Base-by-base conservation (phyloP, 2,888 invertebrate species). In the Clusia tigrina region DNA sequence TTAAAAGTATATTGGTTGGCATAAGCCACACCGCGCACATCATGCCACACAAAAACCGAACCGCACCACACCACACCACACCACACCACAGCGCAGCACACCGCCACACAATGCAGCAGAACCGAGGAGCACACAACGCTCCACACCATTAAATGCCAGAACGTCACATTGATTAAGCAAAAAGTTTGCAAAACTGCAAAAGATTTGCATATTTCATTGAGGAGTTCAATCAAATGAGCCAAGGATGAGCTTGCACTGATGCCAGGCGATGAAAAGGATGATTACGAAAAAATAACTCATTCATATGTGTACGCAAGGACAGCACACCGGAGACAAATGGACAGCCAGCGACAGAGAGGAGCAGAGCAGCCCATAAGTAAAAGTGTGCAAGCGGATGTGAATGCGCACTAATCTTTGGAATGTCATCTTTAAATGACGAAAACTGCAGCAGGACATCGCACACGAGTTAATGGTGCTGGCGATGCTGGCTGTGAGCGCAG, bases 151-250 rank as follows among this genome's bases (percentile, higher is more conserved):
- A 25, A 63, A 59, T 54, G 52, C 54, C 26, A 58, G 64, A 62
- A 60, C 69, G 65, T 67, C 67, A 72, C 71, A 74, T 73, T 76
- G 76, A 74, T 74, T 74, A 74, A 76, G 74, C 71, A 71, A 46
- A 54, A 24, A 53, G 54, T 60, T 54, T 54, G 53, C 54, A 24
- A 38, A 46, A 54, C 46, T 42, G 46, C 64, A 71, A 71, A 75
- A 77, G 74, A 79, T 78, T 78, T 80, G 78, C 80, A 80, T 80
- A 80, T 80, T 80, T 80, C 80, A 80, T 80, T 80, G 80, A 80
- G 80, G 74, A 80, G 78, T 78, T 80, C 76, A 79, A 78, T 78
- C 78, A 79, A 76, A 73, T 70, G 71, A 71, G 74, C 77, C 71
- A 74, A 42, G 10, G 12, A 42, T n/a, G 42, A 42, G n/a, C 42